Evolutionary conservation across 2,888 invertebrate species (phyloP).

Genomic region (Parnassius glacialis): DNA sequence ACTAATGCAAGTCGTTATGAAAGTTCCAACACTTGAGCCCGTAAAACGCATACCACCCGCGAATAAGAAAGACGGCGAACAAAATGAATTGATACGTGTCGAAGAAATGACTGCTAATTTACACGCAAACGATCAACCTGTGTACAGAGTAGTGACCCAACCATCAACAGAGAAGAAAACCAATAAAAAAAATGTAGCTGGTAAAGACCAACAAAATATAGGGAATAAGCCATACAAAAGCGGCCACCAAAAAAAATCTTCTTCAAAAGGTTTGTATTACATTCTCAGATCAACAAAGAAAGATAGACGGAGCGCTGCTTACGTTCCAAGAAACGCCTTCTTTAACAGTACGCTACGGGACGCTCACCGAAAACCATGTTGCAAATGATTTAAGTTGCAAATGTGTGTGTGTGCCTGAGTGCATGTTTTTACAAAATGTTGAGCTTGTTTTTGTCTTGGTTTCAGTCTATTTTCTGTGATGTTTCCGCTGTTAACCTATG

Average conservation of each 20-base stretch:
- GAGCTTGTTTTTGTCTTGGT: no score
- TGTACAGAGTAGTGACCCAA: conserved; percentile 73
- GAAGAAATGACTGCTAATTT: conserved; percentile 73
- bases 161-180: conserved; percentile 67
- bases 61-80: conserved; percentile 66
- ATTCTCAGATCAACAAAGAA: no score
- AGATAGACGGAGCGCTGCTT: no score
- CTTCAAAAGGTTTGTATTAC: conserved; percentile 60
- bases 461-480: no score
- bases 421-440: no score
- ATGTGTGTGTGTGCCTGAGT: no score
- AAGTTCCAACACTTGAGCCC: conserved; percentile 62
- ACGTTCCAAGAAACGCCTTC: no score
- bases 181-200: conserved; percentile 57
- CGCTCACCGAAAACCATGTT: no score
- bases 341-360: no score
- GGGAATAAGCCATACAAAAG: conserved; percentile 59
- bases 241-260: conserved; percentile 71
- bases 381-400: no score
- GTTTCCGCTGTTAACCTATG: no score
- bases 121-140: conserved; percentile 72
- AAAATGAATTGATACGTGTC: conserved; percentile 63
- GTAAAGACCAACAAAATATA: conserved; percentile 50
- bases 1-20: conserved; percentile 68
- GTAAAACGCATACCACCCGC: conserved; percentile 56